Base-by-base conservation (phyloP, 2,113 vertebrate species). In the Phylloscopus trochiloides region DNA sequence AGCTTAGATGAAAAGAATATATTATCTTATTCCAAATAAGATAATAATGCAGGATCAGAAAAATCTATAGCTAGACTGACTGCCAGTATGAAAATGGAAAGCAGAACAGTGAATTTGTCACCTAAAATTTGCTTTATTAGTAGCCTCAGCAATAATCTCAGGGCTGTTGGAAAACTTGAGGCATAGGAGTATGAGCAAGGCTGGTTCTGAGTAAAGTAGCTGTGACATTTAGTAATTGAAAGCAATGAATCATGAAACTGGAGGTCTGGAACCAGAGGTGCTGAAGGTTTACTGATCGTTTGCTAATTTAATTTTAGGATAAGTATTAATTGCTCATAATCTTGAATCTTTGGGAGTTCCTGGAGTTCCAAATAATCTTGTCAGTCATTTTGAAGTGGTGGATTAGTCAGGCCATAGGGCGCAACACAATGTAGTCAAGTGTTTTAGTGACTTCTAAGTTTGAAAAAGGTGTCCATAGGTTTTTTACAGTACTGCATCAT, bases 201-300 rank as follows among this genome's bases (percentile, higher is more conserved):
- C 57, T 94, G 40, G 18, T 54, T 91, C 71, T 83, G 55, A 74
- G 4, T 86, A 86, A 86, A 94, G 74, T 74, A 73, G 28, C 55
- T 80, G 78, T 93, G 93, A 90, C 75, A 63, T 80, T 83, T 80
- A 71, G 72, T 90, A 94, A 94, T 93, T 92, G 68, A 78, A 96
- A 92, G 92, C 79, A 94, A 92, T 78, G 88, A 96, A 77, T 96
- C 63, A 34, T 72, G 36, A 92, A 92, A 75, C 59, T 43, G 54
- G 63, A 93, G 45, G 68, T 75, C 45, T 94, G 90, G 68, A 93
- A 93, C 68, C 73, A 85, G 73, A 93, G 50, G 58, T 86, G 80
- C 42, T 72, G 84, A 93, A 75, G 45, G 36, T 51, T 90, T 93
- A 36, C 68, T 88, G 76, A 77, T 51, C 0, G 0, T 82, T 94